These are phyloP conservation scores for Heliocidaris erythrogramma DNA, from an alignment of 35 echinoderm and acorn worm species.

Conservation along the genomic window DNA sequence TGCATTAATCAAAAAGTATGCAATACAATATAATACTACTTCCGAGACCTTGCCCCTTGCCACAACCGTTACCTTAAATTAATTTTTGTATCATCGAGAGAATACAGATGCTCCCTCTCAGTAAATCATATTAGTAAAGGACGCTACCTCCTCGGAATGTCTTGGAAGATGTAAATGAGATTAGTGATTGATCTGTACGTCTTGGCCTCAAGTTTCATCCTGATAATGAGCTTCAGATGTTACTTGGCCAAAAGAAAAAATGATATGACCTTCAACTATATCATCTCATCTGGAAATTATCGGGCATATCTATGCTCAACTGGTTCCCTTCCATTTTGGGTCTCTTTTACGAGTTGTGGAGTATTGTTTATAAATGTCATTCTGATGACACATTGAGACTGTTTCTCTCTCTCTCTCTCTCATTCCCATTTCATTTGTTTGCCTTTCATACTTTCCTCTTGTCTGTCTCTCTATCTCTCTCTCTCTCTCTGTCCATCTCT, in stretches of 20 bases:
- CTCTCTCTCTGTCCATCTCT: neutral
- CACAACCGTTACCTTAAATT: neutral
- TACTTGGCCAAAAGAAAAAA: neutral
- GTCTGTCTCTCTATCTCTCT: neutral
- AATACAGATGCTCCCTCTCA: neutral
- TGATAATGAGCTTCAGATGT: conserved; percentile 1
- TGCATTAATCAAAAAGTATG: neutral
- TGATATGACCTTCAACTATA: neutral
- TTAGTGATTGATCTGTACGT: neutral
- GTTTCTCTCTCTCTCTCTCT: too few species aligned
- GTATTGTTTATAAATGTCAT: too few species aligned
- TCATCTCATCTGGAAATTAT: neutral
- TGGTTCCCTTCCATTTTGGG: neutral
- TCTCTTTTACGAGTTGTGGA: neutral
- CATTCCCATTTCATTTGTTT: too few species aligned
- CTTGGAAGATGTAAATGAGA: neutral
- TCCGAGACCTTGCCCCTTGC: neutral
- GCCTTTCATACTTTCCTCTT: neutral
- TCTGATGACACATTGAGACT: too few species aligned
- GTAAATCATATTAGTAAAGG: neutral
- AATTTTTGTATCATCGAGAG: neutral
- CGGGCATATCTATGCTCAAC: neutral
- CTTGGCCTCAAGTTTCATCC: neutral
- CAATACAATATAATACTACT: neutral
- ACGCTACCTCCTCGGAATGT: neutral